Evolutionary conservation across 2,113 vertebrate genomes (phyloP).

Genomic region (Serilophus lunatus): DNA sequence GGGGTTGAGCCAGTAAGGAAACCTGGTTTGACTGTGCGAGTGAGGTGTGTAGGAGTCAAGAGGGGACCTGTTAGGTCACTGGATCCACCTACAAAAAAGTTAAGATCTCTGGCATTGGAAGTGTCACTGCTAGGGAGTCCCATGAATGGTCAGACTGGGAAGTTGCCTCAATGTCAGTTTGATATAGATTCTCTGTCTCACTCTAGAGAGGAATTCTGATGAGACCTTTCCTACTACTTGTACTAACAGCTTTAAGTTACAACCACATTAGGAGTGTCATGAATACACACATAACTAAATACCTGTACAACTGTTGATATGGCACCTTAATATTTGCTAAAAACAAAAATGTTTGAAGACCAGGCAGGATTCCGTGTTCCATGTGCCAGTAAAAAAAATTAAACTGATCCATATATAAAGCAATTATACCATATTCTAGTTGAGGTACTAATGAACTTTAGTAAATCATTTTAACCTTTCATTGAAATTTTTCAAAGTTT

Average conservation of each 20-base stretch:
- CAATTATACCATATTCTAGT: not conserved
- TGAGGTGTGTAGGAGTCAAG: not conserved
- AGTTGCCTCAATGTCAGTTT: not conserved
- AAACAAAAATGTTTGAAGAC: not conserved
- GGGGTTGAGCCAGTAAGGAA: not conserved
- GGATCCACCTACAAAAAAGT: not conserved
- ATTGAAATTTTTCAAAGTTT: not conserved
- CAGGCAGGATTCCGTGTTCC: not conserved
- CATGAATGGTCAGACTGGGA: not conserved
- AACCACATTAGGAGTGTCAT: not conserved
- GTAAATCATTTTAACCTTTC: not conserved
- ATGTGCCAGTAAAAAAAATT: not conserved
- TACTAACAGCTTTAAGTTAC: not conserved
- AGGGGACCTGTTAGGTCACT: fast-evolving
- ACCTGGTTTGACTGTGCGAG: not conserved
- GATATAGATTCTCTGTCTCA: not conserved
- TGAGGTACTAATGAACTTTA: not conserved
- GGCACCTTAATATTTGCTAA: not conserved
- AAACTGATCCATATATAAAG: not conserved
- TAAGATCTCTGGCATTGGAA: not conserved
- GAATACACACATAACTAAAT: not conserved
- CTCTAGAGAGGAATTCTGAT: not conserved
- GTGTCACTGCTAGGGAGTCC: not conserved
- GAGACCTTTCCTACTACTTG: not conserved
- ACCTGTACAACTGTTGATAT: not conserved